These are phyloP conservation scores for Gryllus bimaculatus DNA, from an alignment of 1,140 invertebrate genomes.

Conservation along the genomic window DNA sequence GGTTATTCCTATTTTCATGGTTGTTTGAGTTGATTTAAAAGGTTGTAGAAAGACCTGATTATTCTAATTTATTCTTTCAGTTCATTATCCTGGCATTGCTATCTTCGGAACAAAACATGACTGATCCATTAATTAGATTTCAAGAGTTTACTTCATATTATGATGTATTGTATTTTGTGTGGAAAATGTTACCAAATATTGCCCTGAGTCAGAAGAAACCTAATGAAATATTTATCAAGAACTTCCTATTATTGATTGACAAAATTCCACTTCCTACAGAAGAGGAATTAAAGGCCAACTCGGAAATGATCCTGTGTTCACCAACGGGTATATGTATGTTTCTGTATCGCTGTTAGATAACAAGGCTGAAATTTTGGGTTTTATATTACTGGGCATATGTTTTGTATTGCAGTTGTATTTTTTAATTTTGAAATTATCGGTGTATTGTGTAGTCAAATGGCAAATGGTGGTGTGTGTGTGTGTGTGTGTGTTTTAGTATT, in stretches of 20 bases:
- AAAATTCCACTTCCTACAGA: conserved; percentile 46
- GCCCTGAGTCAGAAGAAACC: conserved; percentile 43
- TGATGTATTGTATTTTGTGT: conserved; percentile 50
- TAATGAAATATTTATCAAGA: conserved; percentile 53
- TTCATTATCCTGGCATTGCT: conserved; percentile 45
- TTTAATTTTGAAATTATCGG: too few species aligned
- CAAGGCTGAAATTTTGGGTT: too few species aligned
- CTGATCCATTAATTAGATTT: conserved; percentile 45
- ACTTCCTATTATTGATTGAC: conserved; percentile 57
- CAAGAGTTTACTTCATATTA: conserved; percentile 51
- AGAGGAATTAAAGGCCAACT: not conserved
- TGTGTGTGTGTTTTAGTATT: not conserved
- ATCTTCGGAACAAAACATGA: conserved; percentile 40
- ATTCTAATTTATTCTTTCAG: conserved; percentile 22
- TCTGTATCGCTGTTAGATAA: not conserved
- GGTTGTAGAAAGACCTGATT: not conserved
- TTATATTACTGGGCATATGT: too few species aligned
- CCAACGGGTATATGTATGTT: not conserved
- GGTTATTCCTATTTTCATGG: not conserved
- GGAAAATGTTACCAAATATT: conserved; percentile 45
- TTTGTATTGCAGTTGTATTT: too few species aligned
- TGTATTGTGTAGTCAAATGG: too few species aligned
- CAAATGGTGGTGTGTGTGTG: too few species aligned
- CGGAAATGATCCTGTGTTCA: conserved; percentile 8
- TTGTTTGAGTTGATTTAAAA: not conserved